Evolutionary conservation across 1,140 invertebrate genomes (phyloP), one percentile per base, ranked within the genome.

Genomic region (Probaryconus sp.): DNA sequence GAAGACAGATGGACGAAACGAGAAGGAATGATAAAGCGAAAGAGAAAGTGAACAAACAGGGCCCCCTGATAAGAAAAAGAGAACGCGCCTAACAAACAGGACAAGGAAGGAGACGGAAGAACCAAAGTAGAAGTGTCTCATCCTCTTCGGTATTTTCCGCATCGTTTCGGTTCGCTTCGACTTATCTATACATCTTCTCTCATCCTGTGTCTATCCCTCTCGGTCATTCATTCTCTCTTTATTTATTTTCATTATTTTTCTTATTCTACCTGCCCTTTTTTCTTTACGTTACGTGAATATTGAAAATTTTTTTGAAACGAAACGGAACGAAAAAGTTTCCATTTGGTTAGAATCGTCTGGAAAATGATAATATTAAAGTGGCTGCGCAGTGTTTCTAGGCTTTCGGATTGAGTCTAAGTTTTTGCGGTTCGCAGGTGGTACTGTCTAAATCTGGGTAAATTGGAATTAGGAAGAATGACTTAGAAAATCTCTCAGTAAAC

Each of bases 311-410:
- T 38, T 45, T 53, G 48, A 40, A 33, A 30, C 42, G 17, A 26
- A 43, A 26, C 37, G 45, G 28, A 26, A 14, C 45, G 56, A 42
- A 50, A 61, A 50, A 20, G 31, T 20, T 20, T 45, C 26, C 43
- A 11, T 21, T 50, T 43, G 45, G 37, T 43, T 31, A 7, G 14
- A 48, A n/a, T 55, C 55, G 45, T 42, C 58, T 28, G 18, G 9
- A 51, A 28, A 64, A 64, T 51, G 48, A 64, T 43, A 51, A 64
- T 64, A 51, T 64, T 63, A 42, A 61, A 50, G 42, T 40, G 26
- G 21, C 48, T 33, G 56, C 43, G 56, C 18, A 18, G 56, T 20
- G 38, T 48, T 38, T 7, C 42, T 11, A 43, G 38, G 38, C 26
- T 43, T 56, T 56, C 24, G 28, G 37, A n/a, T 3, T 14, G 21